Base-by-base conservation (phyloP, 2,888 invertebrate genomes). In the Eretmocerus hayati region DNA sequence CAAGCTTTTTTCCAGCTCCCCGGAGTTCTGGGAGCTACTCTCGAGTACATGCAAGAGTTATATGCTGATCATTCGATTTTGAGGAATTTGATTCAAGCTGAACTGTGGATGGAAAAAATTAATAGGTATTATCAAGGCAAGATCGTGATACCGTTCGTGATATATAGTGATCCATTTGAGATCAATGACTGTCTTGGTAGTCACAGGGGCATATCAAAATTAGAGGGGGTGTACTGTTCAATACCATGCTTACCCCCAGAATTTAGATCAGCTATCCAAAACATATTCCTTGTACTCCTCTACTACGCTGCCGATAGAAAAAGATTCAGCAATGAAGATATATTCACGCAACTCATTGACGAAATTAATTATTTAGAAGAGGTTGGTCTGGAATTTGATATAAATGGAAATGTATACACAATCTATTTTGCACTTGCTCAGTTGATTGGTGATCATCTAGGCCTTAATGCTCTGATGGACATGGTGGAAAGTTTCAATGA, bases 271-370 rank as follows among this genome's bases (percentile, higher is more conserved):
- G 20, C 19, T 11, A 21, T 52, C 9, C 5, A 2, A 11, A 37
- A 22, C 15, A 37, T 37, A n/a, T 21, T 37, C 5, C 15, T 37
- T 18, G 8, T 2, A 1, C 11, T 6, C 13, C 15, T 20, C 2
- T 9, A 21, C n/a, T 15, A 3, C 4, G 20, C 20, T 2, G 20
- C 20, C 58, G 31, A 45, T 71, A 23, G 66, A 68, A 42, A 33
- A 42, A 18, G 5, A 19, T 22, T 33, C n/a, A 23, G 9, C 23
- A 35, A 42, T 42, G 22, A 11, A 9, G 11, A 8, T 5, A 18
- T 42, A 20, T 42, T 42, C 18, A 3, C 20, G 1, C 20, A 42
- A 15, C n/a, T 45, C n/a, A 38, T 32, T 30, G 11, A 39, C 11
- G 38, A 38, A 39, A 8, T 45, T 3, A 45, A 38, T 30, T 37